phyloP scores from a whole-genome alignment of 1,140 invertebrate genomes.

The Musca vetustissima region DNA sequence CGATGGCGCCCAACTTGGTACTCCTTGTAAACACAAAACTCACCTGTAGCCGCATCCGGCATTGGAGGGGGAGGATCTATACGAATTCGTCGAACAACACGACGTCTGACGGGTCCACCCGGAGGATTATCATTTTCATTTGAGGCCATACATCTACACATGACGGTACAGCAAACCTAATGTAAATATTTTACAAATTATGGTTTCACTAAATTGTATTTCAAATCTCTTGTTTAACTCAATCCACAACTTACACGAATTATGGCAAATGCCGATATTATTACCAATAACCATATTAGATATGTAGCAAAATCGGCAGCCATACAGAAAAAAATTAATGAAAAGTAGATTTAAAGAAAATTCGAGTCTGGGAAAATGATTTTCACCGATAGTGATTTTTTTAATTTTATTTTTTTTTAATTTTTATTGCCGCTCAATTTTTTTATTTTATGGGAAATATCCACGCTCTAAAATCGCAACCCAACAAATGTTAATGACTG shows the following conservation, averaged over 20 bases:
- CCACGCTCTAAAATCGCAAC: no score
- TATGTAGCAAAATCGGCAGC: not conserved
- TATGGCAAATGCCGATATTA: not conserved
- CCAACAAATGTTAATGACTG: no score
- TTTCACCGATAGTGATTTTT: not conserved
- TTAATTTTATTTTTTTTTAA: not conserved
- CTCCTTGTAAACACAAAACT: not conserved
- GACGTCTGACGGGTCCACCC: not conserved
- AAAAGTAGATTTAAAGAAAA: not conserved
- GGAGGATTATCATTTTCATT: not conserved
- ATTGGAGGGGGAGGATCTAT: slow-evolving; percentile 9
- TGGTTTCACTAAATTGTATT: no score
- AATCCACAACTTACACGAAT: slow-evolving; percentile 25
- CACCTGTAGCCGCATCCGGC: not conserved
- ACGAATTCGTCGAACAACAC: slow-evolving; percentile 25
- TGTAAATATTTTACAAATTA: no score
- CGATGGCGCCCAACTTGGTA: no score
- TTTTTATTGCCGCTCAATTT: no score
- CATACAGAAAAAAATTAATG: not conserved
- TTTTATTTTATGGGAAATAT: no score
- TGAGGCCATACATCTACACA: not conserved
- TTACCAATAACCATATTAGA: no score
- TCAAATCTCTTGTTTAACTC: no score
- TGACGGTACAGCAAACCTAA: not conserved
- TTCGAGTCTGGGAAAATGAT: no score